Base-by-base conservation (phyloP, 1,140 invertebrate genomes). In the Ladona fulva region DNA sequence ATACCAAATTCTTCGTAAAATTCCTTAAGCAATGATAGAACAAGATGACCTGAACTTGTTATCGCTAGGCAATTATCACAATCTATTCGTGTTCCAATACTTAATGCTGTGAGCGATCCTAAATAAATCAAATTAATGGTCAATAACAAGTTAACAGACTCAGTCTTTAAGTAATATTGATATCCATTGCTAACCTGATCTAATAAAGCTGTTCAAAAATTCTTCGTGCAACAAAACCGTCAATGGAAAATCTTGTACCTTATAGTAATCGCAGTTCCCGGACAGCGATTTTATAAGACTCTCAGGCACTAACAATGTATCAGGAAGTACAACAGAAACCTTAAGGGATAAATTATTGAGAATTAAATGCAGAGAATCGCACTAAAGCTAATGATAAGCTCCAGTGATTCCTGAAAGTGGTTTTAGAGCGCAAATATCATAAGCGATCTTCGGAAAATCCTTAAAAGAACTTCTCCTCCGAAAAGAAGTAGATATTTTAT, bases 261-360 rank as follows among this genome's bases (percentile, higher is more conserved):
- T 86, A 82, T 90, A 90, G 82, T 89, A 90, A 80, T 88, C 86
- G 79, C 83, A 87, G 80, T 89, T 87, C 22, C 86, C 82, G 7
- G 81, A 82, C 76, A 88, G 75, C 74, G 81, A 80, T 74, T 85
- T 80, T 25, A 74, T 78, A 78, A 88, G 81, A 79, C 79, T 80
- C 77, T 86, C 81, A 59, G 86, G 85, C 79, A 87, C 79, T 76
- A 79, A 83, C 74, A 82, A 80, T 76, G 84, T 85, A 79, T 88
- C 85, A 77, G 89, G 87, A 81, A 88, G 81, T 44, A 88, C 82
- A 77, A 89, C 79, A 75, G 88, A 89, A 74, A 89, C 83, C 89
- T 89, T 82, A 78, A 80, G 83, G 84, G 52, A 37, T 25, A 77
- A 77, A 81, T 80, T 79, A 83, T 82, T 25, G 79, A 78, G 29